Conservation (phyloP, 2,113 vertebrate species). For the Fulmarus glacialis region DNA sequence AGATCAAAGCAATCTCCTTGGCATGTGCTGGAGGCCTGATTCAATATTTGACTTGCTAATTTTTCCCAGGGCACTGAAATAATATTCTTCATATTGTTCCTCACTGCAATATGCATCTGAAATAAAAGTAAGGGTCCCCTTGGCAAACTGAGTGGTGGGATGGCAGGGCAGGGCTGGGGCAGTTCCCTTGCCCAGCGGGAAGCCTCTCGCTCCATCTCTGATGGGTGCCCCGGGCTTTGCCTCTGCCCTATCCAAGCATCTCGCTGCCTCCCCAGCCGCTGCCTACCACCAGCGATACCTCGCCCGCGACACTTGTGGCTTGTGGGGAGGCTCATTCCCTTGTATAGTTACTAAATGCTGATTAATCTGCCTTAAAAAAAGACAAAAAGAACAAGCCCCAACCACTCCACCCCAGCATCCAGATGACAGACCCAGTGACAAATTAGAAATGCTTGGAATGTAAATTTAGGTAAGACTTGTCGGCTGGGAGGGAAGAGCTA, state of each 20-base stretch:
- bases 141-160: background rate
- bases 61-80: slow-evolving; percentile 84
- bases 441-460: background rate
- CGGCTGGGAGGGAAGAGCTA: background rate
- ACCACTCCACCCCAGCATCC: background rate
- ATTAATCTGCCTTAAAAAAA: background rate
- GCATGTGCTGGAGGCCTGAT: slow-evolving; percentile 83
- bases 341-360: accelerated
- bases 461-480: background rate
- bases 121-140: slow-evolving; percentile 57
- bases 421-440: background rate
- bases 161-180: background rate
- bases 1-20: slow-evolving; percentile 90
- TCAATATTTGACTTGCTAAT: slow-evolving; percentile 94
- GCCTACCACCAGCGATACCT: background rate
- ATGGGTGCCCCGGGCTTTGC: background rate
- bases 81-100: slow-evolving; percentile 82
- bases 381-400: background rate
- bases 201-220: background rate
- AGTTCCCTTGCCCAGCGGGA: background rate
- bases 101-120: slow-evolving; percentile 60
- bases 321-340: background rate
- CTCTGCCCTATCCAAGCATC: background rate
- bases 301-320: accelerated
- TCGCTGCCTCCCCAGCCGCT: background rate